Evolutionary conservation across 2,888 invertebrate genomes (phyloP).

Genomic region (Phengaris alcon): DNA sequence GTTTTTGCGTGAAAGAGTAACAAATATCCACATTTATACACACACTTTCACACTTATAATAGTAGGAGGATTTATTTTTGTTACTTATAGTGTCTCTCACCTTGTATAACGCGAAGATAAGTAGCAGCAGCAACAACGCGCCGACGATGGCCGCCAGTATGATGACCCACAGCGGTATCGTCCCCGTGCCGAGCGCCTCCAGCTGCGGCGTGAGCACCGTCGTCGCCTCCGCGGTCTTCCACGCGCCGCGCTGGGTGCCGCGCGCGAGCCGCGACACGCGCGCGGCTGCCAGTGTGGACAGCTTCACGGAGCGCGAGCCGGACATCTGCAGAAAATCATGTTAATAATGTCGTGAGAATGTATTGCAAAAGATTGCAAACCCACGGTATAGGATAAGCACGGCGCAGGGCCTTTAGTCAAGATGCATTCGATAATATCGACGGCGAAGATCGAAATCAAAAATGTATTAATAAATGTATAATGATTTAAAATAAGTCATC

Average conservation of each 20-base stretch:
- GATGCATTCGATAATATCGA: too few species aligned
- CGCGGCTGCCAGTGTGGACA: conserved; percentile 87
- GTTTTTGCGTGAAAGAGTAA: too few species aligned
- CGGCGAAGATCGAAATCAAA: too few species aligned
- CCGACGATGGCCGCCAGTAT: conserved; percentile 91
- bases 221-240: conserved; percentile 84
- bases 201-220: conserved; percentile 85
- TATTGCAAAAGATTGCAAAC: too few species aligned
- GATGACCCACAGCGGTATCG: conserved; percentile 92
- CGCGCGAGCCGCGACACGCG: conserved; percentile 86
- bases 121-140: conserved; percentile 86
- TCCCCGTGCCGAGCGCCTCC: conserved; percentile 81
- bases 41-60: too few species aligned
- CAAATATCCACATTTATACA: too few species aligned
- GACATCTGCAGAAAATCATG: conserved; percentile 54
- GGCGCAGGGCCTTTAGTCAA: too few species aligned
- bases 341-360: too few species aligned
- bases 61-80: too few species aligned
- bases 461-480: too few species aligned
- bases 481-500: too few species aligned
- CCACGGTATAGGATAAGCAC: too few species aligned
- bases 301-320: conserved; percentile 75
- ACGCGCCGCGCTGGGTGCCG: conserved; percentile 78
- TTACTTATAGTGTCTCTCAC: conserved; percentile 63
- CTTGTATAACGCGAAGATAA: conserved; percentile 90